A percentile compares a stretch with the other conserved stretches of the same genome.
phyloP scores from a whole-genome alignment of 2,888 invertebrate species.

The Polietes domitor region DNA sequence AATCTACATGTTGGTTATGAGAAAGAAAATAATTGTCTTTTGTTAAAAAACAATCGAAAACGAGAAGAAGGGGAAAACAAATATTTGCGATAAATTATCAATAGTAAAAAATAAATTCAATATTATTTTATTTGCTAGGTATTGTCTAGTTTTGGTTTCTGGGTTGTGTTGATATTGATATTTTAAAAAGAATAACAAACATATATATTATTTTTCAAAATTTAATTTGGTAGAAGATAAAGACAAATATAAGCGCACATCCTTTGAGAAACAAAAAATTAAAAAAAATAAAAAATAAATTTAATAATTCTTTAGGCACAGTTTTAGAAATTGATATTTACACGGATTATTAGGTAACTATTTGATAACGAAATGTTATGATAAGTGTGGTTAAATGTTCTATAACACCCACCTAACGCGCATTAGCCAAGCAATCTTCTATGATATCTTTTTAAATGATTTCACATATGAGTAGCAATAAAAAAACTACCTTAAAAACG shows the following conservation, averaged over 20 bases:
- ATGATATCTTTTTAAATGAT: too few species aligned
- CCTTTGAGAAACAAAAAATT: not conserved
- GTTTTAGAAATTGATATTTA: not conserved
- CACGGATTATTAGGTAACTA: not conserved
- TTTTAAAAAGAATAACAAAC: constrained; percentile 52
- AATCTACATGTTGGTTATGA: constrained; percentile 84
- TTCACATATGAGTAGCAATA: too few species aligned
- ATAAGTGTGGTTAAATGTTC: not conserved
- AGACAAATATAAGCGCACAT: constrained; percentile 63
- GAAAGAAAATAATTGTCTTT: constrained; percentile 71
- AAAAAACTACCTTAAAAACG: too few species aligned
- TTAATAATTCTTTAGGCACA: not conserved
- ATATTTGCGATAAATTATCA: constrained; percentile 62
- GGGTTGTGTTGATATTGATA: not conserved
- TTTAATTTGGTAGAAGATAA: constrained; percentile 41
- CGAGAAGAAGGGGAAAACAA: constrained; percentile 65
- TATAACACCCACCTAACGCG: too few species aligned
- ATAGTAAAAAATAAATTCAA: constrained; percentile 11
- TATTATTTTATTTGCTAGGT: constrained; percentile 35
- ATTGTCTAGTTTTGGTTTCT: constrained; percentile 6
- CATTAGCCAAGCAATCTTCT: too few species aligned
- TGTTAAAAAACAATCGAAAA: constrained; percentile 70
- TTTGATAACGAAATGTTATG: not conserved
- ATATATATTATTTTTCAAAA: constrained; percentile 3
- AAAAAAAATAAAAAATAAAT: not conserved